phyloP scores from a whole-genome alignment of 2,113 vertebrate genomes.

The Thymallus thymallus region DNA sequence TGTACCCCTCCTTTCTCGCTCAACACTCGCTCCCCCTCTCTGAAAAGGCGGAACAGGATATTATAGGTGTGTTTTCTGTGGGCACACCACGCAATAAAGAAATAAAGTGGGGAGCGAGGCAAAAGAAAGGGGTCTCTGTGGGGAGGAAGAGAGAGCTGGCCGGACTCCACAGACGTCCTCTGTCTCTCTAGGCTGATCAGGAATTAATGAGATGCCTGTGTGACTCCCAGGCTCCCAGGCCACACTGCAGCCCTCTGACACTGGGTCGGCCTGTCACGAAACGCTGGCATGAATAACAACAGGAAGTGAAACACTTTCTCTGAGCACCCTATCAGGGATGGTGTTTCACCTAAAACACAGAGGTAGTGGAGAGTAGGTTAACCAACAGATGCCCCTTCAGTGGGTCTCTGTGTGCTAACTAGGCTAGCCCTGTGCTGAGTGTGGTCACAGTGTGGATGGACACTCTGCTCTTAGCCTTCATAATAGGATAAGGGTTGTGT shows the following conservation, averaged over 20 bases:
- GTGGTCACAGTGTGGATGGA: slow-evolving; percentile 18
- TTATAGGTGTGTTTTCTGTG: slow-evolving; percentile 64
- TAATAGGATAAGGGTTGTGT: no score
- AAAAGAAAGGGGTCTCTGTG: slow-evolving; percentile 73
- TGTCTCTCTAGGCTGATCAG: slow-evolving; percentile 69
- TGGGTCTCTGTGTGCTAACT: not conserved
- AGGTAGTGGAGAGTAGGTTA: slow-evolving; percentile 15
- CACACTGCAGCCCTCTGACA: slow-evolving; percentile 48
- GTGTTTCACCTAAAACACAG: slow-evolving; percentile 48
- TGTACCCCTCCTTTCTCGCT: slow-evolving; percentile 24
- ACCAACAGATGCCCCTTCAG: slow-evolving; percentile 65
- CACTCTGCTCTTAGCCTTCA: slow-evolving; percentile 18
- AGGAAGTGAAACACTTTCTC: slow-evolving; percentile 54
- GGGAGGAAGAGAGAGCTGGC: slow-evolving; percentile 56
- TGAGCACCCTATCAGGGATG: slow-evolving; percentile 48
- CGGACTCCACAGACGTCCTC: slow-evolving; percentile 69
- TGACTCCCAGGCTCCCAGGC: slow-evolving; percentile 42
- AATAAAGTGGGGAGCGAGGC: slow-evolving; percentile 53
- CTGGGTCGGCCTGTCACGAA: slow-evolving; percentile 38
- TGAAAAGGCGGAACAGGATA: slow-evolving; percentile 63
- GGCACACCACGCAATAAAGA: slow-evolving; percentile 56
- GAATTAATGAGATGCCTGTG: slow-evolving; percentile 71
- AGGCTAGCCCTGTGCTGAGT: slow-evolving; percentile 24
- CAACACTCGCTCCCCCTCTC: slow-evolving; percentile 33
- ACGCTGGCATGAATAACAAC: slow-evolving; percentile 44